Base-by-base conservation (phyloP, 2,797 vertebrate species). In the Platalea minor region DNA sequence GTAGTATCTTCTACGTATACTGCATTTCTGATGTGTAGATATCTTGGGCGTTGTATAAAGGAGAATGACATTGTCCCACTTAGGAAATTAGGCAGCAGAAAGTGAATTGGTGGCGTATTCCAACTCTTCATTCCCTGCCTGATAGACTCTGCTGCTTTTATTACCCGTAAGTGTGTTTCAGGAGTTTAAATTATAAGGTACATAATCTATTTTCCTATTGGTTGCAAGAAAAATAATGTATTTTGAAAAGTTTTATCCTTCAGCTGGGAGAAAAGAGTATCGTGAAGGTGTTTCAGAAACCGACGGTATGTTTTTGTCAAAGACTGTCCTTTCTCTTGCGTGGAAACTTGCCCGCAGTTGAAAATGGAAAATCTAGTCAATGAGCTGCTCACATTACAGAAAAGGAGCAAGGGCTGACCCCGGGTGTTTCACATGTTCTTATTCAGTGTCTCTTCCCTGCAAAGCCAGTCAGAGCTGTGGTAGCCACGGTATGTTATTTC, bases 331-430 rank as follows among this genome's bases (percentile, higher is more conserved):
- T 89, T 72, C 80, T 85, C 25, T 78, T 51, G 26, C 0, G 3
- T 59, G 61, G 41, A 92, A 80, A 59, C 37, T 41, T 63, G 24
- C 59, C 68, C 67, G 70, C 0, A 0, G 45, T 85, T 25, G 46
- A 83, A 91, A 93, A 61, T 54, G 53, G 75, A 88, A 95, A 92
- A 89, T 48, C 35, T 83, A 14, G 46, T 91, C 84, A 89, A 24
- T 63, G 72, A 64, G 33, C 43, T 45, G 17, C 61, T 95, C 33
- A 31, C 3, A 2, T 80, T 74, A 59, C 78, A 80, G 82, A 83
- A 87, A 56, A 89, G 63, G 29, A 95, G 26, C 53, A 85, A 64
- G 69, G 45, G n/a, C 29, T 86, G 59, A 91, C 89, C 61, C 43
- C 0, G 0, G 54, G 60, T 4, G 0, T 95, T 95, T 94, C 26